Conservation (phyloP, 1,140 invertebrate species). For the Cotesia typhae region DNA sequence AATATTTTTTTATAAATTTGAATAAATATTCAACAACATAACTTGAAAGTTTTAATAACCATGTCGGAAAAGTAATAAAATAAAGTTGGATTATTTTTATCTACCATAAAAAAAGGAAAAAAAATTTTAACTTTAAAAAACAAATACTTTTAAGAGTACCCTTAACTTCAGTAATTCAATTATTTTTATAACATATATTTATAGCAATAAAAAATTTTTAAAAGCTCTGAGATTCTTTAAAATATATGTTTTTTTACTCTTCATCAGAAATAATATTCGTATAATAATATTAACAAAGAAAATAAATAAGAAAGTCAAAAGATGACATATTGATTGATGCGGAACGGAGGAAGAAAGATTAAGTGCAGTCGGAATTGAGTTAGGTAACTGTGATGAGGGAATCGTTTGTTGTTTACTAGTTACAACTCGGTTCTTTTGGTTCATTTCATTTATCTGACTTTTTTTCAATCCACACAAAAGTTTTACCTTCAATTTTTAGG, state of each 20-base stretch:
- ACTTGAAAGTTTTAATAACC: no score
- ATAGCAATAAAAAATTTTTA: not conserved
- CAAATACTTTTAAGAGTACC: not conserved
- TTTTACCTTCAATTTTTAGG: constrained; percentile 67
- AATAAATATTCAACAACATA: no score
- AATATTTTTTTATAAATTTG: no score
- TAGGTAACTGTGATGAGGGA: constrained; percentile 10
- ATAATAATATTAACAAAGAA: no score
- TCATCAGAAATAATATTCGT: no score
- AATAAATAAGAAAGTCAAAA: not conserved
- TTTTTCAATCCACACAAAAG: constrained; percentile 21
- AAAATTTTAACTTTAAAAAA: no score
- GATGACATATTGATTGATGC: not conserved
- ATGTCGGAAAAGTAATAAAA: no score
- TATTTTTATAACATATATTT: not conserved
- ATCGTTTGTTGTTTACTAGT: constrained; percentile 17
- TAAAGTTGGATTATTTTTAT: no score
- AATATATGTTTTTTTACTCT: no score
- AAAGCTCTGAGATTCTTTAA: no score
- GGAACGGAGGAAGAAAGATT: not conserved
- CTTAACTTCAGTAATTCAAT: not conserved
- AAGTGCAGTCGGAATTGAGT: constrained; percentile 11
- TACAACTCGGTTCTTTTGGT: not conserved
- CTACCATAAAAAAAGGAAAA: no score
- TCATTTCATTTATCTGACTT: not conserved